Evolutionary conservation across 2,888 invertebrate genomes (phyloP).

Genomic region (Xanthia togata): DNA sequence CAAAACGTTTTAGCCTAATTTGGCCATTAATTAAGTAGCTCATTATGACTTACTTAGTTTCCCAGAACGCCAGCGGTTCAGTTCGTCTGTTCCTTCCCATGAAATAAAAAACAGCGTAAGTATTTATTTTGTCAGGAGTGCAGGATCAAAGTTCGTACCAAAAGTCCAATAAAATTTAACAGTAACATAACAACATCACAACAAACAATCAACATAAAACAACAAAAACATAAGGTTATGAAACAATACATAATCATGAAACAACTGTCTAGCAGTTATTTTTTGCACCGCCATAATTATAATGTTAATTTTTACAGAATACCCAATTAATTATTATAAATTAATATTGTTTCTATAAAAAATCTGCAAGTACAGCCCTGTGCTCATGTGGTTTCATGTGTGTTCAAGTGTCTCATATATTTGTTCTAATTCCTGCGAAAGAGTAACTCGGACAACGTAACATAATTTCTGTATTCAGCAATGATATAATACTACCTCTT

Average conservation of each 20-base stretch:
- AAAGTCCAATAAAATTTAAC: not conserved
- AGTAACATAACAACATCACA: too few relatives aligned
- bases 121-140: too few relatives aligned
- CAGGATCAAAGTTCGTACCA: not conserved
- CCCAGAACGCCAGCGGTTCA: too few relatives aligned
- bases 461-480: slow-evolving; percentile 50
- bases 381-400: slow-evolving; percentile 86
- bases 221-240: too few relatives aligned
- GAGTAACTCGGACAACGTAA: slow-evolving; percentile 80
- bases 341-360: too few relatives aligned
- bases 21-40: not conserved
- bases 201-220: too few relatives aligned
- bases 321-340: too few relatives aligned
- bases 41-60: not conserved
- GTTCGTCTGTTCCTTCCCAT: not conserved
- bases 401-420: slow-evolving; percentile 89
- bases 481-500: slow-evolving; percentile 2
- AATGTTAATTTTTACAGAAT: too few relatives aligned
- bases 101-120: too few relatives aligned
- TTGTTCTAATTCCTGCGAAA: slow-evolving; percentile 90
- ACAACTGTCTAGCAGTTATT: not conserved
- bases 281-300: too few relatives aligned
- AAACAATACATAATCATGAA: not conserved
- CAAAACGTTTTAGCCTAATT: not conserved
- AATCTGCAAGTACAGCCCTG: slow-evolving; percentile 80